Evolutionary conservation across 2,113 vertebrate genomes (phyloP).

Genomic region (Butorides virescens): DNA sequence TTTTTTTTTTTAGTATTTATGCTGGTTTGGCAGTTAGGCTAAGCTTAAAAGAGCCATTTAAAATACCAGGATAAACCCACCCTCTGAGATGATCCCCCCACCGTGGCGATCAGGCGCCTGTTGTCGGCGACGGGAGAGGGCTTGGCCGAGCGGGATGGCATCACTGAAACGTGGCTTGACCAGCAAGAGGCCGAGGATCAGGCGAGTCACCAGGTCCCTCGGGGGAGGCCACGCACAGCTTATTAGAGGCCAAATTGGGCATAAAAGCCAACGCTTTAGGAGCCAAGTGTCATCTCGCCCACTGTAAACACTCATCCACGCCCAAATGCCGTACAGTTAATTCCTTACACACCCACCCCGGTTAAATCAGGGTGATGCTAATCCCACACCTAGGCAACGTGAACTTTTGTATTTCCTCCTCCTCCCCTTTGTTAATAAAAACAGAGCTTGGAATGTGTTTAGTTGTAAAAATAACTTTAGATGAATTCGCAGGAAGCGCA

Average conservation of each 20-base stretch:
- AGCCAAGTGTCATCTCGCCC: background rate
- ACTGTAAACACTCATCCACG: background rate
- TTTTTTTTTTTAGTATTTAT: background rate
- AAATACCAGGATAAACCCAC: background rate
- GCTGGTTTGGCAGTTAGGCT: background rate
- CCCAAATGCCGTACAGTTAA: background rate
- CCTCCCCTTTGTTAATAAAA: background rate
- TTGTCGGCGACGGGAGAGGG: background rate
- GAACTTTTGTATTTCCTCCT: background rate
- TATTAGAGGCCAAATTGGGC: background rate
- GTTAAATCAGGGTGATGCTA: background rate
- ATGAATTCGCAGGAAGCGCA: background rate
- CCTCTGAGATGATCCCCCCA: background rate
- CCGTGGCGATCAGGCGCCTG: background rate
- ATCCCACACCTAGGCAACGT: background rate
- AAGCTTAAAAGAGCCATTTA: background rate
- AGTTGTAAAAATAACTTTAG: background rate
- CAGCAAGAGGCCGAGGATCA: background rate
- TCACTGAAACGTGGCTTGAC: background rate
- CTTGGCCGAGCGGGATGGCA: rapidly evolving
- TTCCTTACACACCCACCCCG: too few relatives aligned
- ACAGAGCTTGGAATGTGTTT: background rate
- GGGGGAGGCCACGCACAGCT: background rate
- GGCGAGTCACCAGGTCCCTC: background rate
- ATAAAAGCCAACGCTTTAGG: background rate